Evolutionary conservation across 2,888 invertebrate genomes (phyloP), one percentile per base, ranked within the genome.

Genomic region (Hypercompe scribonia): DNA sequence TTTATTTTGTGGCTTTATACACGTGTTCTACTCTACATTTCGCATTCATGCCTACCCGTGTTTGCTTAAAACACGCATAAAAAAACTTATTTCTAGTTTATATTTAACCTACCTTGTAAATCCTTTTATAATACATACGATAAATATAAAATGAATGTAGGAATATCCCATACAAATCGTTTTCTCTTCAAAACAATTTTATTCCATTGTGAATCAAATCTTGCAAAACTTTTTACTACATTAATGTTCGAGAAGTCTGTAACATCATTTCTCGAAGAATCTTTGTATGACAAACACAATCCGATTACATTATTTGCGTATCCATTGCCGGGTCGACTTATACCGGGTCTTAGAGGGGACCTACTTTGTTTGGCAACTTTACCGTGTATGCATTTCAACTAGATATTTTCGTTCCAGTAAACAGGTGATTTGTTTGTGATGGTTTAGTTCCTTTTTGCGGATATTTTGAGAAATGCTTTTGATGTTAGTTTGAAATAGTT

Each of bases 301-400:
- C 90, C 87, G 88, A 89, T 89, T 88, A 90, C 86, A 82, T 81
- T 88, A 89, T 89, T 90, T 87, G 86, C 80, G 82, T 81, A 84
- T 80, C 84, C 77, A 84, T 84, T 81, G 77, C 75, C 78, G 75
- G 73, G 80, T 54, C 65, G 65, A 78, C 81, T 81, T 81, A 84
- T 77, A 75, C 76, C 71, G 79, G 79, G 81, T 78, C 86, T 85
- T 80, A 78, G 71, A 67, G 71, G 72, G 82, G 80, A 77, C 76
- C 69, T 74, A 76, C 74, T 84, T 86, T 87, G 86, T 82, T 81
- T 76, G 72, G 65, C 78, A 84, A 83, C 77, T 84, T 83, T 71
- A n/a, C 71, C 78, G 67, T 77, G 80, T 82, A 70, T 75, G 73
- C 75, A 81, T 87, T 84, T 83, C 80, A 79, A 85, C 83, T 75